phyloP scores from a whole-genome alignment of 1,140 invertebrate genomes.

The Lepidotrigona ventralis region DNA sequence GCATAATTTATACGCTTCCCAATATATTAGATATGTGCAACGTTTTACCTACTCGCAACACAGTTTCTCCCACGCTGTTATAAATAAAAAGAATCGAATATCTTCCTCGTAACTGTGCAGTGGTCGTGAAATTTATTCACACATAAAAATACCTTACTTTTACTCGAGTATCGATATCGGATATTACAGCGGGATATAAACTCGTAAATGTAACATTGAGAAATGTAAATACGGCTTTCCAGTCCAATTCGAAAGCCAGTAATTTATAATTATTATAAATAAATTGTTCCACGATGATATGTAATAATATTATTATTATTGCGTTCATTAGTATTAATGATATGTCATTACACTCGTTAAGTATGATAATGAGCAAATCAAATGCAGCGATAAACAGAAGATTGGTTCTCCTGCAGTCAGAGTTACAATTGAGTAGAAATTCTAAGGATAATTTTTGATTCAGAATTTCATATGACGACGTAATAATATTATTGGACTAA shows the following conservation, averaged over 20 bases:
- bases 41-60: not conserved
- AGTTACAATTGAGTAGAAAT: too few species aligned
- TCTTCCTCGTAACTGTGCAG: not conserved
- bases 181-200: not conserved
- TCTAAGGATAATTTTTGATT: too few species aligned
- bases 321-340: not conserved
- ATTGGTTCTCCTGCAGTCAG: too few species aligned
- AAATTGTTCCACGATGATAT: not conserved
- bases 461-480: too few species aligned
- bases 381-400: too few species aligned
- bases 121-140: not conserved
- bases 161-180: not conserved
- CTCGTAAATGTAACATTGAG: not conserved
- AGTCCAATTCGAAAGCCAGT: not conserved
- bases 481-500: too few species aligned
- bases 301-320: not conserved
- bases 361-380: too few species aligned
- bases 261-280: not conserved
- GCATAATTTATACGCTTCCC: not conserved
- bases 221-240: not conserved
- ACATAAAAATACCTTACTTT: not conserved
- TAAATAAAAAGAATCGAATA: slow-evolving; percentile 20
- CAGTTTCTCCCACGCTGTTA: not conserved
- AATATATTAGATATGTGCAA: not conserved
- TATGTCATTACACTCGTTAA: too few species aligned